phyloP scores from a whole-genome alignment of 2,113 vertebrate genomes.

The Egretta garzetta region DNA sequence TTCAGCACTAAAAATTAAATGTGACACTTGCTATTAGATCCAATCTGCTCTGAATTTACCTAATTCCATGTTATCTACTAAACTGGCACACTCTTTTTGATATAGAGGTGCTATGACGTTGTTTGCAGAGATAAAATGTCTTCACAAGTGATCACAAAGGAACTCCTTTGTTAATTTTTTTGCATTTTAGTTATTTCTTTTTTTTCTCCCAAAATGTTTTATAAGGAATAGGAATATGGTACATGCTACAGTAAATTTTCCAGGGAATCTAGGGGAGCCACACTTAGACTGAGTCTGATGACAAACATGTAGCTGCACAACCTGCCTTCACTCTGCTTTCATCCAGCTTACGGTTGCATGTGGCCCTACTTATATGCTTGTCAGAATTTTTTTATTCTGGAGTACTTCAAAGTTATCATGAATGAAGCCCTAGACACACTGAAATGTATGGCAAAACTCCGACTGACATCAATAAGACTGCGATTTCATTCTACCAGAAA shows the following conservation, averaged over 20 bases:
- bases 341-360: background rate
- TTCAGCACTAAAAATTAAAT: background rate
- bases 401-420: conserved; percentile 26
- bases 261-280: background rate
- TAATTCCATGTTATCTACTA: background rate
- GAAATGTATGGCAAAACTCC: conserved; percentile 15
- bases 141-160: background rate
- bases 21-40: background rate
- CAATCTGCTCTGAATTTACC: conserved; percentile 10
- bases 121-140: background rate
- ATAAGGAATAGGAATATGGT: background rate
- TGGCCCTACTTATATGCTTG: conserved; percentile 4
- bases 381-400: conserved; percentile 28
- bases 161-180: background rate
- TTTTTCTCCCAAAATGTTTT: background rate
- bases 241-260: background rate
- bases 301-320: background rate
- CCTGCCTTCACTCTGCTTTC: background rate
- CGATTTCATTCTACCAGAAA: conserved; percentile 43
- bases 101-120: background rate
- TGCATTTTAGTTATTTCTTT: background rate
- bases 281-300: background rate
- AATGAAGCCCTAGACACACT: conserved; percentile 1
- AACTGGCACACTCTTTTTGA: background rate
- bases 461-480: conserved; percentile 26